A percentile compares a stretch with the other conserved stretches of the same genome.
These are phyloP conservation scores for Haliclona indistincta DNA, from an alignment of 37 sponge, comb jelly and placozoan species.

Conservation along the genomic window DNA sequence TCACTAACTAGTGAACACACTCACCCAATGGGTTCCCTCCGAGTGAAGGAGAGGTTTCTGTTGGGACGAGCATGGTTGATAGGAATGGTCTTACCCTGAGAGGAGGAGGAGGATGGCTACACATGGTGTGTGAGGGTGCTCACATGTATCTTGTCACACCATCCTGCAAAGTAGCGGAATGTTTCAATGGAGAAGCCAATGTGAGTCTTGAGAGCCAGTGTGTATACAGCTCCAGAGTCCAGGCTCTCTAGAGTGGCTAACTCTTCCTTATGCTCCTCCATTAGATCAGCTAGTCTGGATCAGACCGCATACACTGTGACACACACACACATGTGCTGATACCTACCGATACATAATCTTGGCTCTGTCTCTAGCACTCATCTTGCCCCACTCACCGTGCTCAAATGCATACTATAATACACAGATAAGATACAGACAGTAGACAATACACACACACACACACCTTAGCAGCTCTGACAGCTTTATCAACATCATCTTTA, in stretches of 20 bases:
- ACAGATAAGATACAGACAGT: neutral
- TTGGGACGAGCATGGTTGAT: slow-evolving; percentile 94
- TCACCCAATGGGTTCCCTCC: slow-evolving; percentile 88
- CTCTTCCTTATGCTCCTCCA: slow-evolving; percentile 92
- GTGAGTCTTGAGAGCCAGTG: slow-evolving; percentile 94
- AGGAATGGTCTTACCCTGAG: slow-evolving; percentile 81
- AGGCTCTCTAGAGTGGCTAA: slow-evolving; percentile 88
- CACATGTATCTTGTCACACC: slow-evolving; percentile 97
- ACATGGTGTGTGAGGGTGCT: no score
- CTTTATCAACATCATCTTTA: slow-evolving; percentile 79
- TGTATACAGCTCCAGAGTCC: slow-evolving; percentile 95
- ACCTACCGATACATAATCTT: slow-evolving; percentile 74
- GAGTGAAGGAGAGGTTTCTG: slow-evolving; percentile 83
- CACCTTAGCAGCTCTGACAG: slow-evolving; percentile 86
- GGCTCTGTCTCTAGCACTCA: slow-evolving; percentile 94
- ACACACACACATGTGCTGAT: neutral
- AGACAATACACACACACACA: neutral
- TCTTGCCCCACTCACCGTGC: slow-evolving; percentile 87
- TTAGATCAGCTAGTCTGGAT: slow-evolving; percentile 87
- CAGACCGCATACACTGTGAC: neutral
- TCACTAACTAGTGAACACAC: neutral
- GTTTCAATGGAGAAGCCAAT: slow-evolving; percentile 94
- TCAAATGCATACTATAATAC: slow-evolving; percentile 72
- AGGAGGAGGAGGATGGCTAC: neutral
- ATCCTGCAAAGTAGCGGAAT: slow-evolving; percentile 95